phyloP scores from a whole-genome alignment of 92 coral and sea anemone species.

The Parazoanthus swiftii region DNA sequence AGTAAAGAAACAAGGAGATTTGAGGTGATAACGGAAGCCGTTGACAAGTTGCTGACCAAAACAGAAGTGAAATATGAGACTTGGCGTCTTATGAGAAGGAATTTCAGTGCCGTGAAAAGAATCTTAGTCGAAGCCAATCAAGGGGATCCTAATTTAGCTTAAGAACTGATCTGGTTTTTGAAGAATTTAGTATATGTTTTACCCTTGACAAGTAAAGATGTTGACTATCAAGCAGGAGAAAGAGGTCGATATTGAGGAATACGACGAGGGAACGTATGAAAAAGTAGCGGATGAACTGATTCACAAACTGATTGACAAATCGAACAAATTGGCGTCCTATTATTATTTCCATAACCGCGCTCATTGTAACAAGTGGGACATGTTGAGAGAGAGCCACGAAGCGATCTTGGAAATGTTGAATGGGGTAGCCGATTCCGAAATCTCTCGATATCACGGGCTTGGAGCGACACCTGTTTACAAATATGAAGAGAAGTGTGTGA shows the following conservation, averaged over 20 bases:
- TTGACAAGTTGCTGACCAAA: background rate
- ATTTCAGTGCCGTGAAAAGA: background rate
- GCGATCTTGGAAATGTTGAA: conserved; percentile 1
- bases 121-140: background rate
- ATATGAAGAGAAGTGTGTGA: conserved; percentile 7
- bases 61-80: too few species aligned
- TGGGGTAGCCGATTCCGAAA: conserved; percentile 1
- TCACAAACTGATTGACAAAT: too few species aligned
- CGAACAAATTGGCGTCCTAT: too few species aligned
- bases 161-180: too few species aligned
- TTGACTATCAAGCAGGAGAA: background rate
- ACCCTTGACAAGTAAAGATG: background rate
- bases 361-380: too few species aligned
- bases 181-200: background rate
- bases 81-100: too few species aligned
- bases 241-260: background rate
- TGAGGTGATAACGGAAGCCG: background rate
- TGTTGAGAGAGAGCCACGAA: conserved; percentile 1
- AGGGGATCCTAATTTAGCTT: background rate
- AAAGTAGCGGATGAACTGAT: too few species aligned
- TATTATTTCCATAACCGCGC: too few species aligned
- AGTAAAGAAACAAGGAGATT: background rate
- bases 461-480: conserved; percentile 9
- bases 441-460: background rate
- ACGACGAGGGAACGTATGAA: too few species aligned